Conservation (phyloP, 2,888 invertebrate genomes). For the Eupithecia inturbata region DNA sequence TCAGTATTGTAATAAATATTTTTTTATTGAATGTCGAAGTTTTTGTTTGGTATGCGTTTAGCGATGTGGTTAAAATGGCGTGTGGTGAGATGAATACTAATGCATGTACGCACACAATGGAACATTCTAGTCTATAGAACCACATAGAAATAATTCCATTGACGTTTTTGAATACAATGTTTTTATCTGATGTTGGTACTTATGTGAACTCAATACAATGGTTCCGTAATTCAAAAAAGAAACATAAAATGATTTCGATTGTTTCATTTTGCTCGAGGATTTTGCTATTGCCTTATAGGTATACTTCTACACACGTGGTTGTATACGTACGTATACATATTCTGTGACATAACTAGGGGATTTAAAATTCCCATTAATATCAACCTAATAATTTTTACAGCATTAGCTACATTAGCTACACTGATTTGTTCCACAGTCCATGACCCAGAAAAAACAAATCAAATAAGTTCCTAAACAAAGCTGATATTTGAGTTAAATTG, state of each 20-base stretch:
- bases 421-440: neutral
- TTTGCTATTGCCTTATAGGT: neutral
- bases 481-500: neutral
- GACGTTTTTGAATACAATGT: conserved; percentile 4
- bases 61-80: conserved; percentile 52
- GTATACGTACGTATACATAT: neutral
- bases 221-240: conserved; percentile 1
- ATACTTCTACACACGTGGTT: neutral
- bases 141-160: neutral
- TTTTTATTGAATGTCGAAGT: conserved; percentile 63
- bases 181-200: neutral
- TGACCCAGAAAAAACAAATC: neutral
- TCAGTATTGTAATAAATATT: conserved; percentile 80
- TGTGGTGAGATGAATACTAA: conserved; percentile 58
- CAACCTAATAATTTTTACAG: neutral
- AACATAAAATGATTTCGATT: neutral
- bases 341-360: neutral
- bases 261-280: neutral
- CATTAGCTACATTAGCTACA: neutral
- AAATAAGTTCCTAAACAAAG: neutral
- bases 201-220: neutral
- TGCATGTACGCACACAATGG: conserved; percentile 57
- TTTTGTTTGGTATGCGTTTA: conserved; percentile 60
- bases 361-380: neutral
- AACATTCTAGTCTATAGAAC: conserved; percentile 14